These are phyloP conservation scores for Calosoma granatense DNA, from an alignment of 1,140 invertebrate species.

Conservation along the genomic window DNA sequence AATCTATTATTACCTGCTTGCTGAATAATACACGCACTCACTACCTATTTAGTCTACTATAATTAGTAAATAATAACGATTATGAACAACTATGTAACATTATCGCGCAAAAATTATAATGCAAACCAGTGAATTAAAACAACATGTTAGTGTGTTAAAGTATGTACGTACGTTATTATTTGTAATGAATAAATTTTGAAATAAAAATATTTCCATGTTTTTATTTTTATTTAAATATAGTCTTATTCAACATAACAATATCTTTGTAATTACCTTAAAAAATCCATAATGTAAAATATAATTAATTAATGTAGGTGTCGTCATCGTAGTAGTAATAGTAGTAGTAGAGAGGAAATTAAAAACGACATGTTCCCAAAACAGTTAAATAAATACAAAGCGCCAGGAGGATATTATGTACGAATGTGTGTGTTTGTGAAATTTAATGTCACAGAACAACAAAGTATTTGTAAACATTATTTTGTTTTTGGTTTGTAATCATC, in stretches of 20 bases:
- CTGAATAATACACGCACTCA: not conserved
- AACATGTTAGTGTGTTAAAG: no score
- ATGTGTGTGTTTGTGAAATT: not conserved
- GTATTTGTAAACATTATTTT: not conserved
- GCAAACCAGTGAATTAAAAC: no score
- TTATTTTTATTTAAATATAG: conserved; percentile 2
- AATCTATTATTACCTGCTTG: not conserved
- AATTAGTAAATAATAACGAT: not conserved
- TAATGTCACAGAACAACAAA: not conserved
- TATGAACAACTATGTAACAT: no score
- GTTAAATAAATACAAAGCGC: not conserved
- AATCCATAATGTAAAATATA: conserved; percentile 6
- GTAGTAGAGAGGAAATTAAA: not conserved
- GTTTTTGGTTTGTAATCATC: not conserved
- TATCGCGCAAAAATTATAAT: no score
- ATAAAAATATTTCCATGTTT: not conserved
- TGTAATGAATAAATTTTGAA: not conserved
- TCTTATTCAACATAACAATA: conserved; percentile 7
- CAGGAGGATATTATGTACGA: not conserved
- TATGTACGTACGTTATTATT: no score
- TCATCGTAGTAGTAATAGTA: no score
- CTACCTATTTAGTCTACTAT: not conserved
- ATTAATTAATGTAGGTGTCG: no score
- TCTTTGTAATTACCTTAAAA: conserved; percentile 6
- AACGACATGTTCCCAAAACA: not conserved